These are phyloP conservation scores for Chloroceryle aenea DNA, from an alignment of 2,113 vertebrate genomes.

Conservation along the genomic window DNA sequence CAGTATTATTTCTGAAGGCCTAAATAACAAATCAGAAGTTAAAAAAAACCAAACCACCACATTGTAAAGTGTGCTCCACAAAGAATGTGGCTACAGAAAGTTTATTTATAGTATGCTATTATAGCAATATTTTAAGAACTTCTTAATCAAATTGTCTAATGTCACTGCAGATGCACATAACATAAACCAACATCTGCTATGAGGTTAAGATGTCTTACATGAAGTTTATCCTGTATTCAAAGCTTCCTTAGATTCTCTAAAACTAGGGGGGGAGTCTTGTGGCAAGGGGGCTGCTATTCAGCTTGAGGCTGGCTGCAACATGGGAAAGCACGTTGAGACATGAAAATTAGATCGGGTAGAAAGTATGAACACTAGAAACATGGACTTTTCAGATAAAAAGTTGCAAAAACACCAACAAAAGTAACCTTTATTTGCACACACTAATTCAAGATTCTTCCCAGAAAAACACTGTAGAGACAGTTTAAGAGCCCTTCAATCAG, in stretches of 20 bases:
- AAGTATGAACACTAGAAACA: background rate
- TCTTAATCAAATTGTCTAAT: background rate
- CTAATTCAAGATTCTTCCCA: background rate
- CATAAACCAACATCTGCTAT: background rate
- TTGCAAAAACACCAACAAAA: background rate
- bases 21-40: background rate
- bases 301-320: background rate
- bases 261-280: background rate
- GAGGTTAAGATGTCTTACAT: background rate
- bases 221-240: background rate
- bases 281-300: background rate
- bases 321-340: background rate
- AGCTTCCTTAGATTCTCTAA: background rate
- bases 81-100: background rate
- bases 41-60: background rate
- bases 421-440: background rate
- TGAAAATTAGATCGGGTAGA: background rate
- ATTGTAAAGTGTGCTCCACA: background rate
- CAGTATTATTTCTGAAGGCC: background rate
- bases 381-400: background rate
- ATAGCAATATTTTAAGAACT: background rate
- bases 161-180: background rate
- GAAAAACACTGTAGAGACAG: background rate
- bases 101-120: background rate
- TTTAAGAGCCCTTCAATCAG: background rate